A percentile compares a stretch with the other conserved stretches of the same genome.
phyloP scores from a whole-genome alignment of 2,888 invertebrate species.

The Sesamia inferens region DNA sequence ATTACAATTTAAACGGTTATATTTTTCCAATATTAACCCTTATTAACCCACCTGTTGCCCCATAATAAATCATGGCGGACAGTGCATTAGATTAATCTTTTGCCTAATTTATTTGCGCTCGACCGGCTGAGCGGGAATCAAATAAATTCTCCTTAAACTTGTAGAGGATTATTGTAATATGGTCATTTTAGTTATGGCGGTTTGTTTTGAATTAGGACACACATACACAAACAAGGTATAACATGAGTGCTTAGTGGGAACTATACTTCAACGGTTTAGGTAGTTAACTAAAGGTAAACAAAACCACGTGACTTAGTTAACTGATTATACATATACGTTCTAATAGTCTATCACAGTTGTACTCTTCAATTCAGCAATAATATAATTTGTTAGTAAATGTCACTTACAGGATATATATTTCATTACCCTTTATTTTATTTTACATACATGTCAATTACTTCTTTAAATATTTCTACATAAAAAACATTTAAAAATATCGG shows the following conservation, averaged over 20 bases:
- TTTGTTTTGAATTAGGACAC: constrained; percentile 17
- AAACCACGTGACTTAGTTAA: no score
- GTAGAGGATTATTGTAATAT: constrained; percentile 42
- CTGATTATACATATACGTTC: no score
- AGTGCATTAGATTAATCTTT: constrained; percentile 67
- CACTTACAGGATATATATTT: no score
- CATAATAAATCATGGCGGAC: constrained; percentile 62
- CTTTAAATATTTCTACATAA: no score
- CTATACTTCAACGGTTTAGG: background rate
- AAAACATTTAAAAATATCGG: no score
- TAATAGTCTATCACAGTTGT: no score
- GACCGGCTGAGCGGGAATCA: constrained; percentile 54
- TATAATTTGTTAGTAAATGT: no score
- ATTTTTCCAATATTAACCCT: constrained; percentile 63
- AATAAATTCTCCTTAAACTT: constrained; percentile 57
- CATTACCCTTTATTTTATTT: no score
- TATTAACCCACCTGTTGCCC: constrained; percentile 66
- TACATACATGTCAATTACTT: no score
- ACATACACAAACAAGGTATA: background rate
- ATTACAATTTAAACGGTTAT: constrained; percentile 43
- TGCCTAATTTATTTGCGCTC: constrained; percentile 65
- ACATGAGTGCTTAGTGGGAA: background rate
- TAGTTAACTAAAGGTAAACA: no score
- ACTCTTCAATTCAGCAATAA: no score
- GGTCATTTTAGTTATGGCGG: constrained; percentile 37